A percentile compares a stretch with the other conserved stretches of the same genome.
These are phyloP conservation scores for Drosophila micromelanica DNA, from an alignment of 1,140 invertebrate species.

Conservation along the genomic window DNA sequence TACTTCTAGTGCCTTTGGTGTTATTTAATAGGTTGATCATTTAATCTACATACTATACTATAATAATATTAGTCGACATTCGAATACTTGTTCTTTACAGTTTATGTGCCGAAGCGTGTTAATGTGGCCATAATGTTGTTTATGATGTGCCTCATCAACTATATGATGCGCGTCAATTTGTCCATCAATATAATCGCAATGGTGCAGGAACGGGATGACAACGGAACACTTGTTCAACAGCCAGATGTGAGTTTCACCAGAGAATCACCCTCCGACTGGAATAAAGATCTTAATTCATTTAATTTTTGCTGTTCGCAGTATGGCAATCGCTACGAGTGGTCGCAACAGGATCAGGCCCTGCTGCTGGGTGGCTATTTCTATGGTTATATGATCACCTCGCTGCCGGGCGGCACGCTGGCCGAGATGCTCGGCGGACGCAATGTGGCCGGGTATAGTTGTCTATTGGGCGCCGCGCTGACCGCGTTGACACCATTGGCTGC, in stretches of 20 bases:
- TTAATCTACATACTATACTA: too few species aligned
- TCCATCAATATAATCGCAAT: slow-evolving; percentile 91
- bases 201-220: slow-evolving; percentile 85
- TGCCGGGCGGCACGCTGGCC: slow-evolving; percentile 89
- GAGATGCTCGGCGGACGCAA: slow-evolving; percentile 90
- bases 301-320: slow-evolving; percentile 73
- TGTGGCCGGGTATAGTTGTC: slow-evolving; percentile 86
- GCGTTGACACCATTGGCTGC: slow-evolving; percentile 88
- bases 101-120: slow-evolving; percentile 77
- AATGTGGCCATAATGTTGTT: slow-evolving; percentile 89
- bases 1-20: too few species aligned
- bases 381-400: slow-evolving; percentile 86
- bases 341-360: slow-evolving; percentile 87
- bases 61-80: slow-evolving; percentile 25
- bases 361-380: slow-evolving; percentile 89
- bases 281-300: not conserved
- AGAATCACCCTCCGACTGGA: too few species aligned
- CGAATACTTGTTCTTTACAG: slow-evolving; percentile 61
- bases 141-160: slow-evolving; percentile 89
- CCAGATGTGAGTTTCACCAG: slow-evolving; percentile 64
- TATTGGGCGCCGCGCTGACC: slow-evolving; percentile 89
- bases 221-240: slow-evolving; percentile 54
- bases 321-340: slow-evolving; percentile 87
- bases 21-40: too few species aligned
- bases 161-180: slow-evolving; percentile 90